Base-by-base conservation (phyloP, 2,113 vertebrate species). In the Clupea harengus region DNA sequence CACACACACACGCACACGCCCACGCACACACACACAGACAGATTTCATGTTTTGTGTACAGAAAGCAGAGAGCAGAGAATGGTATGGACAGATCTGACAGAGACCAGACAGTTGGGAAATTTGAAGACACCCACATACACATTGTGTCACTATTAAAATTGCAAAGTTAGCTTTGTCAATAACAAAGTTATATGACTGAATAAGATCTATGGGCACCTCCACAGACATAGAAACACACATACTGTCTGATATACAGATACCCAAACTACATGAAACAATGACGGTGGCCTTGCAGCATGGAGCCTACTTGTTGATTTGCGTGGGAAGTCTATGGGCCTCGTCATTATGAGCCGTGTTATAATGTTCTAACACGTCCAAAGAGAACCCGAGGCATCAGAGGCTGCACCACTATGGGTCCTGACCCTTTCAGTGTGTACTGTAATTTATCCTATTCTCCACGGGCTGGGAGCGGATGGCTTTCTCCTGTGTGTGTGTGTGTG, bases 401-500 rank as follows among this genome's bases (percentile, higher is more conserved):
- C 17, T 3, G 50, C 13, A 15, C 13, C 3, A 54, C 52, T 15
- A 18, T 18, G 15, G 52, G 52, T 60, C 54, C 20, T 4, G 20
- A 57, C 54, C 54, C 4, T 60, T 60, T 22, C 6, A 22, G 54
- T 22, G 54, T 49, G 47, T 60, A 4, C 4, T 60, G 6, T 60
- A 4, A 22, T 60, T 4, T 60, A 60, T 22, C 54, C 1, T 6
- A 60, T 60, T 20, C 5, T 60, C 18, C 18, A 22, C 20, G 6
- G 54, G 22, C 6, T 60, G 54, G 54, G 54, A 7, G 54, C 18
- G 5, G 18, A 60, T 22, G 20, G 18, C 54, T 46, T 22, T 67
- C 82, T 45, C n/a, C 32, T 72, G 64, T 72, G 25, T 72, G 64
- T 72, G 64, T 72, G 64, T 72, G 64, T 28, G n/a, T 72, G 7